Evolutionary conservation across 2,797 vertebrate genomes (phyloP).

Genomic region (Cossypha caffra): DNA sequence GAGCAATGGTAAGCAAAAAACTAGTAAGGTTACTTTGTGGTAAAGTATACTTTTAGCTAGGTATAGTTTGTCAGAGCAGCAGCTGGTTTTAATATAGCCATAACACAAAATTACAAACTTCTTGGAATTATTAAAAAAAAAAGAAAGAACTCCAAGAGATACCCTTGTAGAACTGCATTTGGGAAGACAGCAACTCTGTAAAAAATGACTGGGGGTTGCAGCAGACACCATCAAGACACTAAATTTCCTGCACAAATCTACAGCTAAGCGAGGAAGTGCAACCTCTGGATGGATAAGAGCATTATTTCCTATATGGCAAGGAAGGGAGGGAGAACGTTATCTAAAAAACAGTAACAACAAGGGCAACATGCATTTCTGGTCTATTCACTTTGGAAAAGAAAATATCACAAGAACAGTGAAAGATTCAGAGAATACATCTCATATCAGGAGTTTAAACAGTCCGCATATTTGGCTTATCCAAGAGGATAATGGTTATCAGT

Average conservation of each 20-base stretch:
- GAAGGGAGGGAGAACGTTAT: background rate
- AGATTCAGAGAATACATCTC: background rate
- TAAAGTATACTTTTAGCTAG: background rate
- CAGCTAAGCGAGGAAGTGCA: background rate
- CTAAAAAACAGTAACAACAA: constrained; percentile 8
- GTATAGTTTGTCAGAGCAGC: background rate
- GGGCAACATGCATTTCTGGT: background rate
- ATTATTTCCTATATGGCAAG: background rate
- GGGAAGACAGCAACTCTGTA: background rate
- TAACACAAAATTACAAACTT: background rate
- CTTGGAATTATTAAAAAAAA: background rate
- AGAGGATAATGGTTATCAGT: constrained; percentile 4
- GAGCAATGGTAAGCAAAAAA: background rate
- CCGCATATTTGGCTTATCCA: constrained; percentile 14
- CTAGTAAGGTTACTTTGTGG: background rate
- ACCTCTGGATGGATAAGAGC: background rate
- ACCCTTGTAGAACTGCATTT: background rate
- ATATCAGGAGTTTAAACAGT: background rate
- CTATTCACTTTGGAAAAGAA: background rate
- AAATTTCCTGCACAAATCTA: background rate
- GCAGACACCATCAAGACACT: background rate
- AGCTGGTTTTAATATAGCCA: background rate
- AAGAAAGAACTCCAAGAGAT: fast-evolving
- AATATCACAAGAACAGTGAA: background rate
- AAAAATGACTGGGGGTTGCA: background rate